Evolutionary conservation across 2,888 invertebrate species (phyloP).

Genomic region (Apamea crenata): DNA sequence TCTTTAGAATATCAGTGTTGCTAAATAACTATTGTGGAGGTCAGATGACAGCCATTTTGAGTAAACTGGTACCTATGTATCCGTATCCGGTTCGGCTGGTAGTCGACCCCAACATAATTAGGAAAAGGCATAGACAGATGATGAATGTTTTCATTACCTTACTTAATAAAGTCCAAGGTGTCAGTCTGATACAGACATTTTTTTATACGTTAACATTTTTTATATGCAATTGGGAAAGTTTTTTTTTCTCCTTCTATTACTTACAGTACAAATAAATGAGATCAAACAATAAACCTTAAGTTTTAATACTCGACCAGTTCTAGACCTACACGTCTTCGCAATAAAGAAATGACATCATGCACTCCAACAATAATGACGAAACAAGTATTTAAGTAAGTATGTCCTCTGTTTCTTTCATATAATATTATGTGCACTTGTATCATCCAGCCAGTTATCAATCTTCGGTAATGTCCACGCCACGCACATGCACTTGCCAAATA

Average conservation of each 20-base stretch:
- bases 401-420: slow-evolving; percentile 19
- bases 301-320: slow-evolving; percentile 2
- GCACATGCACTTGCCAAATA: slow-evolving; percentile 56
- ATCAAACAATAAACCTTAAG: slow-evolving; percentile 1
- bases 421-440: slow-evolving; percentile 21
- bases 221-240: background rate
- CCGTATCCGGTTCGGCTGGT: slow-evolving; percentile 41
- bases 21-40: slow-evolving; percentile 21
- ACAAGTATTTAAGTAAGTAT: slow-evolving; percentile 39
- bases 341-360: slow-evolving; percentile 53
- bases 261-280: background rate
- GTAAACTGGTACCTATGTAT: slow-evolving; percentile 36
- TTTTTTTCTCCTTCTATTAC: background rate
- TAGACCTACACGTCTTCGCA: slow-evolving; percentile 27
- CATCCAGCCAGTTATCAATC: slow-evolving; percentile 28
- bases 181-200: background rate
- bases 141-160: slow-evolving; percentile 18
- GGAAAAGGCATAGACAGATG: slow-evolving; percentile 38
- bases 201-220: background rate
- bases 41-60: slow-evolving; percentile 23
- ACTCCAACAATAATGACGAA: slow-evolving; percentile 23
- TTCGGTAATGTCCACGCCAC: slow-evolving; percentile 4
- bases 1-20: slow-evolving; percentile 35
- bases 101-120: slow-evolving; percentile 28
- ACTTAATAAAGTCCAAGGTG: slow-evolving; percentile 35